Base-by-base conservation (phyloP, 2,888 invertebrate species). In the Schrankia costaestrigalis region DNA sequence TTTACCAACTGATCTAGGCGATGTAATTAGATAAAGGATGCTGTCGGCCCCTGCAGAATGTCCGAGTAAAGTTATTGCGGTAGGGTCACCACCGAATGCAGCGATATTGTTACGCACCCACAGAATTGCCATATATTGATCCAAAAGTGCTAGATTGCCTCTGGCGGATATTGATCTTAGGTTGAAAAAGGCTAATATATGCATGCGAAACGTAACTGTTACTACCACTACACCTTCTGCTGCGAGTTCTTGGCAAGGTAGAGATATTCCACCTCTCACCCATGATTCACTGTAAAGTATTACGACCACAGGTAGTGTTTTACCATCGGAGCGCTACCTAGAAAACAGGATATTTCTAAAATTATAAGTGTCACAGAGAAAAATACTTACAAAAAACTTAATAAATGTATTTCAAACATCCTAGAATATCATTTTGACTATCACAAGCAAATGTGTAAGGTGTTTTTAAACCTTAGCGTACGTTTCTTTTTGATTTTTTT, bases 111-210 rank as follows among this genome's bases (percentile, higher is more conserved):
- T 91, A 41, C 91, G 90, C 2, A 94, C 87, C 95, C 95, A 94
- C 25, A 92, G 63, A 35, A 97, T 78, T 0, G 94, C 95, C 71
- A 95, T 79, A 58, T 93, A 92, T 66, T 97, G 96, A 75, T 97
- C 97, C 54, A 94, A 91, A 30, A 97, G 77, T 0, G 96, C 97
- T 40, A 95, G 91, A 75, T 97, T 97, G 0, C 97, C 97, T 0
- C 94, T 90, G 2, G 91, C 90, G 47, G 87, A 82, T 23, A 74
- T 52, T 4, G 83, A 80, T 17, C 86, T 89, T 43, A 91, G 68
- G 15, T 89, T 90, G 43, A 93, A 90, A 78, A 93, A 93, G 3
- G 92, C 92, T 48, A 94, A 91, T 14, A 93, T 85, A 60, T 94
- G 93, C 17, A 91, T 88, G 15, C 94, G 89, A 71, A 93, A 94